These are phyloP conservation scores for Forbesichthys agassizii DNA, from an alignment of 2,113 vertebrate species.

Conservation along the genomic window DNA sequence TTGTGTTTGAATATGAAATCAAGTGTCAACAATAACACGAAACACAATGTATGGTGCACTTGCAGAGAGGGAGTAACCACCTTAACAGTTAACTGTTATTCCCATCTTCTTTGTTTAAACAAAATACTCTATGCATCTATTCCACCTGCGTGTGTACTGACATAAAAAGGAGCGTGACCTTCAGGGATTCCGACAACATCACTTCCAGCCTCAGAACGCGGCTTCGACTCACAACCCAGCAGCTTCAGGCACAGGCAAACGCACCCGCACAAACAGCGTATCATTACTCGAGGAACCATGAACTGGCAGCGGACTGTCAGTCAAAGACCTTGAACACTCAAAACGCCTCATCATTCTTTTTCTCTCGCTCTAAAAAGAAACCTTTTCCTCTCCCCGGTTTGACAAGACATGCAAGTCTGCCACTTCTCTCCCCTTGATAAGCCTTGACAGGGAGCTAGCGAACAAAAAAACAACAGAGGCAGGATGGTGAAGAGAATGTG, in stretches of 20 bases:
- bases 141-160: neutral
- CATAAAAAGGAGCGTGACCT: constrained; percentile 22
- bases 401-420: constrained; percentile 47
- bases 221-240: constrained; percentile 17
- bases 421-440: constrained; percentile 59
- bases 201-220: constrained; percentile 38
- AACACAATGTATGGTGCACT: neutral
- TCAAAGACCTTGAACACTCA: constrained; percentile 24
- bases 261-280: constrained; percentile 34
- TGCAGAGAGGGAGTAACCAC: neutral
- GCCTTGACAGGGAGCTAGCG: constrained; percentile 48
- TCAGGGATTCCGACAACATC: constrained; percentile 22
- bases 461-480: neutral
- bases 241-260: constrained; percentile 29
- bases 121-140: too few relatives aligned
- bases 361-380: constrained; percentile 25
- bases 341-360: constrained; percentile 29
- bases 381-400: constrained; percentile 24
- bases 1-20: neutral
- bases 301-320: constrained; percentile 47
- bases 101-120: too few relatives aligned
- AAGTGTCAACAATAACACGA: neutral
- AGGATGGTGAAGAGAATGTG: constrained; percentile 7
- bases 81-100: neutral
- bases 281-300: constrained; percentile 30